These are phyloP conservation scores for Pithys albifrons DNA, from an alignment of 2,113 vertebrate genomes.

Conservation along the genomic window DNA sequence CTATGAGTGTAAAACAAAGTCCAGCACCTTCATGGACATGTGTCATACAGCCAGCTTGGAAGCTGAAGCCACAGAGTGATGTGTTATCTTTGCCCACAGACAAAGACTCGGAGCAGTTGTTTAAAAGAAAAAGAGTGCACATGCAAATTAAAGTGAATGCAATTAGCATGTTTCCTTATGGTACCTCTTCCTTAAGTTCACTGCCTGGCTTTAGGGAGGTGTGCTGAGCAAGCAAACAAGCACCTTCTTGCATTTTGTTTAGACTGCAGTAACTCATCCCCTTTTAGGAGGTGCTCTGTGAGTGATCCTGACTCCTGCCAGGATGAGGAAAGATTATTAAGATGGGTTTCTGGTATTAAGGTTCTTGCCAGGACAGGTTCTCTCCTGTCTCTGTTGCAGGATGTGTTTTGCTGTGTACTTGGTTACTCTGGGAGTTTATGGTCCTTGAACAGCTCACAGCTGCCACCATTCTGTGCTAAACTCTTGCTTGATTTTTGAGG, in stretches of 20 bases:
- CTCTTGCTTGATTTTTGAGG: not conserved
- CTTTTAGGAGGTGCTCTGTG: not conserved
- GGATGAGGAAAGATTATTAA: not conserved
- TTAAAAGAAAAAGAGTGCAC: conserved; percentile 1
- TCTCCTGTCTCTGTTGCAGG: not conserved
- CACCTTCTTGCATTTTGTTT: not conserved
- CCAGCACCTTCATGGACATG: not conserved
- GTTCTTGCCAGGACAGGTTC: not conserved
- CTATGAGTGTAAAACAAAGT: not conserved
- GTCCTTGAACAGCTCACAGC: not conserved
- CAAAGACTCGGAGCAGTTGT: not conserved
- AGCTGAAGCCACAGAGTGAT: not conserved
- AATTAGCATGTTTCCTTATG: not conserved
- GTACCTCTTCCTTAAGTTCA: not conserved
- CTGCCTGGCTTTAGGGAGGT: not conserved
- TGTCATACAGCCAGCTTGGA: not conserved
- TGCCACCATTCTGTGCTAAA: not conserved
- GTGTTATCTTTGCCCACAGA: not conserved
- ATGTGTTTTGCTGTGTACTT: not conserved
- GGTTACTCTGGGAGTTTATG: not conserved
- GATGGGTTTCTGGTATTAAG: not conserved
- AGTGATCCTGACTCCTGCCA: not conserved
- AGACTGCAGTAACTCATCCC: not conserved
- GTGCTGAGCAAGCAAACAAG: not conserved
- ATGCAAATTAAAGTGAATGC: conserved; percentile 50